Base-by-base conservation (phyloP, 1,140 invertebrate genomes). In the Pollicipes pollicipes region DNA sequence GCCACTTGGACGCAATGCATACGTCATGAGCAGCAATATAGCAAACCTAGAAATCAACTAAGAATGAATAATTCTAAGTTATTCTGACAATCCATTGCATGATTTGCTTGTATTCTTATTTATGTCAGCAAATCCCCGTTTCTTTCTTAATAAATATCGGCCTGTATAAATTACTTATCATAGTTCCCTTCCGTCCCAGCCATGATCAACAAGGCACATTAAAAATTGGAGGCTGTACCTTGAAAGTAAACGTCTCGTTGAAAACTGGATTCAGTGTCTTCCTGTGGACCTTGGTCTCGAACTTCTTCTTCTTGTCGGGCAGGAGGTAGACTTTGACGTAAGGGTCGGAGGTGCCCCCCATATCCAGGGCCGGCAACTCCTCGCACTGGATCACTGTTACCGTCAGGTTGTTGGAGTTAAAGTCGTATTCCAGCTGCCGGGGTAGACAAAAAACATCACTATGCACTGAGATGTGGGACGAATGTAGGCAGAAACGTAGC, bases 291-390 rank as follows among this genome's bases (percentile, higher is more conserved):
- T 99, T 99, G 0, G 97, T 99, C 82, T 99, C 97, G 79, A 97
- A 97, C 81, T 99, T 99, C 84, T 99, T 99, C 83, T 99, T 99
- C 83, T 99, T 99, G 79, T 99, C 97, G 0, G 97, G 97, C 73
- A 99, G 85, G 37, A 98, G 83, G 81, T 97, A 98, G 26, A 98
- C 90, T 82, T 99, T 99, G n/a, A 99, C 96, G 78, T 99, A 99
- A 26, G 97, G 97, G 85, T 98, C 95, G 24, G 94, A 97, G 30
- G 96, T 99, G 24, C 97, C 97, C 30, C 93, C 94, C 95, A 99
- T 98, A 76, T 99, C 97, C 75, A 99, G 85, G 45, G 94, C 97
- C 8, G 97, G 97, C 66, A 99, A 82, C 70, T 99, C 97, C 78
- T 97, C 94, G 37, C 96, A 97, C 85, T 98, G 95, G 76, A 98